A percentile compares a stretch with the other conserved stretches of the same genome.
These are phyloP conservation scores for Diorhabda elongata DNA, from an alignment of 1,140 invertebrate species.

Conservation along the genomic window DNA sequence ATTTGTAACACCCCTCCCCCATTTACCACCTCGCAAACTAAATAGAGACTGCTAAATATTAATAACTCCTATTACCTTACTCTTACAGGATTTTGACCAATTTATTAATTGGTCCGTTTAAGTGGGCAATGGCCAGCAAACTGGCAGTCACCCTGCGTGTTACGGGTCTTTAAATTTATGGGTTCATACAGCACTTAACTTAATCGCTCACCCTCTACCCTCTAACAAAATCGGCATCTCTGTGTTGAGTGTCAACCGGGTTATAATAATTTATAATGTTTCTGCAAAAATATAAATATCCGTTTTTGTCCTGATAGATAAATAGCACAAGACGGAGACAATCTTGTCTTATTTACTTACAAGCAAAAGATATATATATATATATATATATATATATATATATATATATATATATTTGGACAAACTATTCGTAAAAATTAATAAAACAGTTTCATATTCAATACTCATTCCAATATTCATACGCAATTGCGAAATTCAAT, in stretches of 20 bases:
- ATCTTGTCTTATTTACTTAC: too few species aligned
- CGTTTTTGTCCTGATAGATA: neutral
- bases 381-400: too few species aligned
- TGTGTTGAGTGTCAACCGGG: slow-evolving; percentile 12
- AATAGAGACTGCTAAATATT: slow-evolving; percentile 22
- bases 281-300: slow-evolving; percentile 6
- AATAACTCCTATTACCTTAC: slow-evolving; percentile 23
- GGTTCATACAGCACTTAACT: slow-evolving; percentile 20
- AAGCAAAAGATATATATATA: too few species aligned
- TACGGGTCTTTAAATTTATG: slow-evolving; percentile 21
- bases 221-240: slow-evolving; percentile 16
- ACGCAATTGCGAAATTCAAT: too few species aligned
- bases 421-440: too few species aligned
- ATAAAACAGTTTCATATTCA: too few species aligned
- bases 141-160: neutral
- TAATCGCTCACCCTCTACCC: slow-evolving; percentile 16
- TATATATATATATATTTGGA: too few species aligned
- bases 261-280: slow-evolving; percentile 8
- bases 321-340: neutral
- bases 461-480: too few species aligned
- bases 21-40: neutral
- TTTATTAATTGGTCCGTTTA: slow-evolving; percentile 20
- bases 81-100: slow-evolving; percentile 21
- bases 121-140: slow-evolving; percentile 4
- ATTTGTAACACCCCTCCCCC: slow-evolving; percentile 17